Evolutionary conservation across 2,888 invertebrate species (phyloP), one percentile per base, ranked within the genome.

Genomic region (Ctena decussata): DNA sequence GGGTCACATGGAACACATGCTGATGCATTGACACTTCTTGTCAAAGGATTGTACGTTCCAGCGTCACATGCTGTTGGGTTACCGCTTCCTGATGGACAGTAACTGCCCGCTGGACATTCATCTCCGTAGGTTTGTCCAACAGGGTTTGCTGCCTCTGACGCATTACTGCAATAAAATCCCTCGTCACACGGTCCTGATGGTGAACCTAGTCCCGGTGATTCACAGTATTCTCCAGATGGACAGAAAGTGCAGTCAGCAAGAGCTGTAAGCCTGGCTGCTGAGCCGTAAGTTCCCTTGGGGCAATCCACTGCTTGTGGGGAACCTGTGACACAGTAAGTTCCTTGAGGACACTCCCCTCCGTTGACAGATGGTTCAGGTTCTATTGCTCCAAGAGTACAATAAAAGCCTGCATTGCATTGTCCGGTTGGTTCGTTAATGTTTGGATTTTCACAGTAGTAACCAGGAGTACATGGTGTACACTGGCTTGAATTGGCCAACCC

Each of bases 211-310:
- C 94, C 92, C 6, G 94, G 91, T 32, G 91, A 91, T 15, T 93
- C 88, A 86, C 95, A 95, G 89, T 89, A 95, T 79, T 94, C 91
- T 32, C 95, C 95, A 18, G 95, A 94, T 79, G 95, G 94, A 85
- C 95, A 95, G 70, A 90, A 76, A 2, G 94, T 93, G 81, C 95
- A 95, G 80, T 94, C 95, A 6, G 87, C 81, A 53, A 92, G 84
- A 8, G 94, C 91, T 8, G 94, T 93, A 15, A 95, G 92, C 32
- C 86, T 79, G 8, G 82, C 79, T n/a, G 92, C 85, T 69, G 93
- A 91, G n/a, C 95, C 95, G 80, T 91, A 95, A 6, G 94, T 95
- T 37, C 95, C 95, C 75, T 92, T 94, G 0, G 95, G 95, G 83
- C 95, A 95, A 35, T 94, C 91, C 24, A 85, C 89, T 35, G 93